Percentiles rank a stretch among this genome's conserved stretches.
phyloP scores from a whole-genome alignment of 2,888 invertebrate genomes.

The Epistrophe eligans region DNA sequence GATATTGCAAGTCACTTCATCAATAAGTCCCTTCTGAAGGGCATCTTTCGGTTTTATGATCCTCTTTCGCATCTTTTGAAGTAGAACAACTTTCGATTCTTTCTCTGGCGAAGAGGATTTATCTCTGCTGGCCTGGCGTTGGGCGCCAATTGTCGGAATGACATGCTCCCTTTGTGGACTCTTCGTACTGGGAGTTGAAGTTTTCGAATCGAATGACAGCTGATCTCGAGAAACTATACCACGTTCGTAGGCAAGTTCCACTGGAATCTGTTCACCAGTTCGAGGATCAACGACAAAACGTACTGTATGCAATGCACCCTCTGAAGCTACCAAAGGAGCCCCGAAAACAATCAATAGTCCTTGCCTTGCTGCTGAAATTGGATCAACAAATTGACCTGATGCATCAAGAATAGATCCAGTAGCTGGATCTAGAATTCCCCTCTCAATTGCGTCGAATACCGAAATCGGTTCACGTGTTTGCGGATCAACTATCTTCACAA shows the following conservation, averaged over 20 bases:
- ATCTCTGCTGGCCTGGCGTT: constrained; percentile 79
- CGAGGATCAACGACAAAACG: constrained; percentile 91
- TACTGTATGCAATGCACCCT: constrained; percentile 88
- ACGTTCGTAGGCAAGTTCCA: constrained; percentile 91
- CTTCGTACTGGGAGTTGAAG: constrained; percentile 77
- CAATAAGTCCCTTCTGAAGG: constrained; percentile 90
- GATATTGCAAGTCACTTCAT: constrained; percentile 89
- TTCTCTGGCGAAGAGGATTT: constrained; percentile 85
- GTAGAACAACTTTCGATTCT: constrained; percentile 88
- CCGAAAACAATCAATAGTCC: constrained; percentile 91
- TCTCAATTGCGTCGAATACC: constrained; percentile 90
- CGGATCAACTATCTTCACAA: constrained; percentile 90
- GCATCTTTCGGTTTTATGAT: constrained; percentile 91
- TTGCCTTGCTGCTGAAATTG: constrained; percentile 90
- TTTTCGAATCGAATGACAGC: constrained; percentile 77
- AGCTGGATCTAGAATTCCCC: constrained; percentile 89
- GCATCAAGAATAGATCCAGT: constrained; percentile 89
- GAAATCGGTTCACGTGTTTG: constrained; percentile 87
- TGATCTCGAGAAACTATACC: constrained; percentile 87
- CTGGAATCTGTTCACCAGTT: constrained; percentile 91
- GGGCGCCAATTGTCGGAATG: constrained; percentile 65
- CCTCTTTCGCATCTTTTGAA: constrained; percentile 92
- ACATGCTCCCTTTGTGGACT: constrained; percentile 84
- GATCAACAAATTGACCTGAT: constrained; percentile 87
- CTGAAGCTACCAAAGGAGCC: constrained; percentile 89